Evolutionary conservation across 1,140 invertebrate genomes (phyloP), one percentile per base, ranked within the genome.

Genomic region (Zaprionus capensis): DNA sequence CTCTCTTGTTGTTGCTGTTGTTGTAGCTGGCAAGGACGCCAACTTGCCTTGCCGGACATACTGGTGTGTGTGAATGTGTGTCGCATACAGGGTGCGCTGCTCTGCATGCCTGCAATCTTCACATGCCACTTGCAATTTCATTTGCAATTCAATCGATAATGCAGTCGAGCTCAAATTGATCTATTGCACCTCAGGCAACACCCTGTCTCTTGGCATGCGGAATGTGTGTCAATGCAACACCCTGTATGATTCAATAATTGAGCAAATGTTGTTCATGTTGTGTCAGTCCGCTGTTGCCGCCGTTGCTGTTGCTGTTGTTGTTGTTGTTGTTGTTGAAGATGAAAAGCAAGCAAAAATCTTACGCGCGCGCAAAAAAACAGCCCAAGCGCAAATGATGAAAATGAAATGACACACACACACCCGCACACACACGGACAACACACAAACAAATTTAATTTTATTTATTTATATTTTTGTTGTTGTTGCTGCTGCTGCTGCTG

Each of bases 301-400:
- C 46, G 62, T 61, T 66, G 56, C 44, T 67, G 63, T 66, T 61
- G 73, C n/a, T 73, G 68, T 38, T 53, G 70, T 38, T 61, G 73
- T 26, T 73, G 71, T 46, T 53, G 70, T 22, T 44, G 41, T 9
- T 73, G 66, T 68, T 82, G 57, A 70, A 78, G 74, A 83, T 81
- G 78, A 87, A 79, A 81, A 81, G 65, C 81, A 78, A 88, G 81
- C 84, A 75, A 82, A 79, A 80, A 68, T 81, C 62, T 73, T 72
- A 80, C 59, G 73, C 67, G 74, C 74, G 69, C 61, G 53, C 74
- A 70, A 62, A 71, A 70, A 67, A 75, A 56, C 53, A 67, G 55
- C 46, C 22, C 57, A 80, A 61, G 62, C 71, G 68, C 51, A 59
- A 57, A 66, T 68, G 76, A 85, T 81, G 82, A 82, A 87, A 87